These are phyloP conservation scores for Lasioglossum albipes DNA, from an alignment of 1,140 invertebrate genomes.

Conservation along the genomic window DNA sequence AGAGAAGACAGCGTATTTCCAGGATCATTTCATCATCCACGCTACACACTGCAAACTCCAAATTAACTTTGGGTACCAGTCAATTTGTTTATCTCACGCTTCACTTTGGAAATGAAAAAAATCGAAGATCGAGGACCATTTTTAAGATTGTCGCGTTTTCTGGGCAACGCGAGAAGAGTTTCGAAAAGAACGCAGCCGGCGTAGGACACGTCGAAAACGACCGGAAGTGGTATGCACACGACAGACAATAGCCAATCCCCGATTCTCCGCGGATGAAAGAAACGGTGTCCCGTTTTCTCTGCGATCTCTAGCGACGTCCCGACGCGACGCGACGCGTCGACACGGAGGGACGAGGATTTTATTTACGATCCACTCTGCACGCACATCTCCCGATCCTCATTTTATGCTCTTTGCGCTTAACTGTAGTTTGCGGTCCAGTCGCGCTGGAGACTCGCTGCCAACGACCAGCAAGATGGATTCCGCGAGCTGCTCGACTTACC, in stretches of 20 bases:
- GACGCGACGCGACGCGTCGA: slow-evolving; percentile 38
- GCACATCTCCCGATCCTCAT: slow-evolving; percentile 66
- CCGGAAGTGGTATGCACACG: not conserved
- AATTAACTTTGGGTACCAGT: not conserved
- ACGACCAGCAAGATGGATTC: slow-evolving; percentile 6
- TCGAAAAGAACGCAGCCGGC: no score
- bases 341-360: slow-evolving; percentile 64
- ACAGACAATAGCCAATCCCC: slow-evolving; percentile 1
- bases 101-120: not conserved
- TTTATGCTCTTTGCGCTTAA: slow-evolving; percentile 71
- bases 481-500: slow-evolving; percentile 3
- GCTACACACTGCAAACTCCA: no score
- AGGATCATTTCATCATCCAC: no score
- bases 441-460: slow-evolving; percentile 52
- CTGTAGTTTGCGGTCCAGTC: slow-evolving; percentile 73
- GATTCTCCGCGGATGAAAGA: not conserved
- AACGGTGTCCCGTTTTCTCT: slow-evolving; percentile 10
- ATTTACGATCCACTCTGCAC: slow-evolving; percentile 66
- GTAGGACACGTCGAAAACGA: no score
- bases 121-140: not conserved
- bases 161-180: not conserved
- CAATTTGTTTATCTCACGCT: not conserved
- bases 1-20: no score
- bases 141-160: not conserved
- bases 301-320: slow-evolving; percentile 12